These are phyloP conservation scores for Alectura lathami DNA, from an alignment of 2,113 vertebrate species.

Conservation along the genomic window DNA sequence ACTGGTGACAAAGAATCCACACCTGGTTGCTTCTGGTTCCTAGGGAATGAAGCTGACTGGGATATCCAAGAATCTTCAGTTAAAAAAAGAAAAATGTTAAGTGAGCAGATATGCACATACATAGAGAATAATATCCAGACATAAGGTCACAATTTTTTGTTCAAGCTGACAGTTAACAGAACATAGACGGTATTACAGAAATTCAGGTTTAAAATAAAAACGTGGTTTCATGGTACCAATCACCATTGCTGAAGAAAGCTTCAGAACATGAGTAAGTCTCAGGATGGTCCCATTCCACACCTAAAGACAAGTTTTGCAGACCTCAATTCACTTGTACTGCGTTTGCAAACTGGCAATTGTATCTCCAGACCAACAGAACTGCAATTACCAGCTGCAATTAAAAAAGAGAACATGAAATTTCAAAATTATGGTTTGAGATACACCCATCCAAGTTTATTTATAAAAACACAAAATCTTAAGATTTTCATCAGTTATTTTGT, in stretches of 20 bases:
- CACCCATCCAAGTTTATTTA: background rate
- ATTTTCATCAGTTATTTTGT: background rate
- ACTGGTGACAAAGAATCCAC: conserved; percentile 91
- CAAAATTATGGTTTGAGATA: background rate
- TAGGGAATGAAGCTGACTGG: conserved; percentile 95
- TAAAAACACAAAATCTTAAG: background rate
- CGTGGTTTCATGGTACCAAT: background rate
- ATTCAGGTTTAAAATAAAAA: background rate
- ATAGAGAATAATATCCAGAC: background rate
- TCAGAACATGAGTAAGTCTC: background rate
- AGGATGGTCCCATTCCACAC: background rate
- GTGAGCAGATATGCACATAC: background rate
- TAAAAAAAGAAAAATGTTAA: conserved; percentile 29
- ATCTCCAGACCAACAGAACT: background rate
- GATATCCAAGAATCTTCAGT: conserved; percentile 96
- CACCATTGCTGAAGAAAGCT: background rate
- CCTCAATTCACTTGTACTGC: background rate
- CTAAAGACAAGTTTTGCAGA: background rate
- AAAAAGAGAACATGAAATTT: background rate
- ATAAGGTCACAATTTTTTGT: accelerated
- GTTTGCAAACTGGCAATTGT: background rate
- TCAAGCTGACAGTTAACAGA: background rate
- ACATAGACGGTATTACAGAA: background rate
- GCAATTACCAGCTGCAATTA: background rate
- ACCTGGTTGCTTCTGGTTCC: conserved; percentile 94